Conservation (phyloP, 37 sponge, comb jelly and placozoan species). For the Cladorhizidae sp. region DNA sequence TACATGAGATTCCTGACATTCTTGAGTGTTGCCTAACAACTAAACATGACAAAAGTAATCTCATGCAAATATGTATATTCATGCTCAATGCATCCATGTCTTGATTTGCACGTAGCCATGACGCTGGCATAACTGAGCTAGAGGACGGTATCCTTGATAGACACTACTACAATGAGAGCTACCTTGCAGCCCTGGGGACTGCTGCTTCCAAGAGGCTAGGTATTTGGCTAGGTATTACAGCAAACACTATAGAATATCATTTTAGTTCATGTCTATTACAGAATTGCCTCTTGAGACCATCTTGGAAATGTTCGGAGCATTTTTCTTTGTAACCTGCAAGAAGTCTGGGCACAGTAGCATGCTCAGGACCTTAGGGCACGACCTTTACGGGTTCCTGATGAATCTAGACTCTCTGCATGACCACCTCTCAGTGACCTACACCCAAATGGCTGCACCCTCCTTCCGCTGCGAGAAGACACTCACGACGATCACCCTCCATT, state of each 20-base stretch:
- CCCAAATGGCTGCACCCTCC: constrained; percentile 80
- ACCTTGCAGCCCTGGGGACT: constrained; percentile 2
- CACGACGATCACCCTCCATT: constrained; percentile 49
- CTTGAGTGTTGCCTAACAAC: background rate
- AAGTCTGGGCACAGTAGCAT: constrained; percentile 71
- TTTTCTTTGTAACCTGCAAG: constrained; percentile 64
- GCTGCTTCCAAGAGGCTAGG: constrained; percentile 45
- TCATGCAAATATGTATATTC: background rate
- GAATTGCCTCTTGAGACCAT: constrained; percentile 47
- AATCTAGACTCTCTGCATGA: constrained; percentile 83
- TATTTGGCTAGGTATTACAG: background rate
- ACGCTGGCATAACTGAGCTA: constrained; percentile 29
- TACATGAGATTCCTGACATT: background rate
- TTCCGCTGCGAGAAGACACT: constrained; percentile 59
- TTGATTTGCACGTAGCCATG: constrained; percentile 11
- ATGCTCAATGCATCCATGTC: background rate
- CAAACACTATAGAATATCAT: background rate
- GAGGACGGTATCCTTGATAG: constrained; percentile 21
- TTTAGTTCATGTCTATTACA: background rate
- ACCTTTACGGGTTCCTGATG: constrained; percentile 61
- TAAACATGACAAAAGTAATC: background rate
- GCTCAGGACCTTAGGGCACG: constrained; percentile 55
- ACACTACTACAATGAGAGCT: constrained; percentile 55
- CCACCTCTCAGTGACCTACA: constrained; percentile 71
- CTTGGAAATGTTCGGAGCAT: constrained; percentile 62